Conservation (phyloP, 2,888 invertebrate genomes). For the Heliconius hortense region DNA sequence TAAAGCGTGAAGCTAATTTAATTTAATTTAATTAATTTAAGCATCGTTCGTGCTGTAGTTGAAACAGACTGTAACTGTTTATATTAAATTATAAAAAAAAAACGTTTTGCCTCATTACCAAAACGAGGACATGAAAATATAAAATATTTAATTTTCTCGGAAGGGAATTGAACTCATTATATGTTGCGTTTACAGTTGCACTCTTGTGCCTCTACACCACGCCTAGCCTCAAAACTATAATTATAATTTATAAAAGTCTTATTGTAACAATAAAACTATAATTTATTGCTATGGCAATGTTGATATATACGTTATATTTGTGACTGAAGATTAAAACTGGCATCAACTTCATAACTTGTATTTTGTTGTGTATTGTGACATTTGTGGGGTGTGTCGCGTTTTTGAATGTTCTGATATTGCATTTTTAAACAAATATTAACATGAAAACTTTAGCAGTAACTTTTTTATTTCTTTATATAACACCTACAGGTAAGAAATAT, state of each 20-base stretch:
- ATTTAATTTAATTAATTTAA: background rate
- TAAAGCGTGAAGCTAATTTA: no score
- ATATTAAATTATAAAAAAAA: no score
- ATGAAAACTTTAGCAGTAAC: slow-evolving; percentile 1
- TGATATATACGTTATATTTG: slow-evolving; percentile 9
- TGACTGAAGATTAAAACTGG: background rate
- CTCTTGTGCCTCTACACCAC: no score
- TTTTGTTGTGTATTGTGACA: slow-evolving; percentile 7
- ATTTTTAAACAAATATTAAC: slow-evolving; percentile 4
- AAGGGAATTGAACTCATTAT: no score
- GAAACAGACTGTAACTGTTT: no score
- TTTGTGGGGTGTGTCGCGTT: slow-evolving; percentile 22
- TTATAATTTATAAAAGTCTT: no score
- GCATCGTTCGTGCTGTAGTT: no score
- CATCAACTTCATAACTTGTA: background rate
- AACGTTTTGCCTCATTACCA: no score
- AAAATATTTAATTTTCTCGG: no score
- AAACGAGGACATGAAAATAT: no score
- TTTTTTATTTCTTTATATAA: slow-evolving; percentile 1
- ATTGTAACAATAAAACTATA: background rate
- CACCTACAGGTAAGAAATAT: slow-evolving; percentile 11
- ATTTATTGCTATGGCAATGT: background rate
- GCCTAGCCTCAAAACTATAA: no score
- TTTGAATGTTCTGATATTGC: background rate
- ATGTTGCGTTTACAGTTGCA: no score